Evolutionary conservation across 2,888 invertebrate genomes (phyloP), one percentile per base, ranked within the genome.

Genomic region (Hypena proboscidalis): DNA sequence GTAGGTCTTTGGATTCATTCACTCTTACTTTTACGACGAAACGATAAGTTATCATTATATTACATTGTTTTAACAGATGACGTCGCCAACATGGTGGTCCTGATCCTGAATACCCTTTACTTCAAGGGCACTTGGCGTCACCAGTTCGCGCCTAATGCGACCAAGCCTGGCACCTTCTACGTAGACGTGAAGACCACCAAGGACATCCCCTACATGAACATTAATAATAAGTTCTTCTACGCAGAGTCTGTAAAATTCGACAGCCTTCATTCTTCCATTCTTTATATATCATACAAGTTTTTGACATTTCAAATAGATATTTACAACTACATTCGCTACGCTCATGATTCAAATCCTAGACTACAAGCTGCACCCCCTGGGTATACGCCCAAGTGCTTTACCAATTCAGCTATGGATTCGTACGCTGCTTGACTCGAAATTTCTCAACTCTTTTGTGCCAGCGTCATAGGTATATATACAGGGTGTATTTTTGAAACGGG

Each of bases 41-140:
- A n/a, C n/a, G n/a, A n/a, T n/a, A n/a, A n/a, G n/a, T n/a, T n/a
- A n/a, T n/a, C n/a, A n/a, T n/a, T n/a, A n/a, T n/a, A n/a, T n/a
- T n/a, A n/a, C n/a, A n/a, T 20, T 8, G 21, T 13, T 8, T 13
- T 14, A 20, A n/a, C 76, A 93, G 93, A 91, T 68, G 93, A 93
- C 46, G 70, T 95, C 0, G 69, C 91, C 14, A 89, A 92, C 34
- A 92, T 94, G 10, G 90, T 94, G 1, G 91, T 97, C 75, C 62
- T 97, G 26, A 80, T 96, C 23, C 87, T 95, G 17, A 97, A 95
- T 80, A 94, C 95, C 0, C 83, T 97, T 17, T 97, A 94, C 83
- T 97, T 97, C 90, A 95, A 96, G 74, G 97, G 97, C 0, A 86
- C 92, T 0, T 97, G 97, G 97, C 87, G 92, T 0, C 90, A 93